These are phyloP conservation scores for Cebidichthys violaceus DNA, from an alignment of 2,113 vertebrate species.

Conservation along the genomic window DNA sequence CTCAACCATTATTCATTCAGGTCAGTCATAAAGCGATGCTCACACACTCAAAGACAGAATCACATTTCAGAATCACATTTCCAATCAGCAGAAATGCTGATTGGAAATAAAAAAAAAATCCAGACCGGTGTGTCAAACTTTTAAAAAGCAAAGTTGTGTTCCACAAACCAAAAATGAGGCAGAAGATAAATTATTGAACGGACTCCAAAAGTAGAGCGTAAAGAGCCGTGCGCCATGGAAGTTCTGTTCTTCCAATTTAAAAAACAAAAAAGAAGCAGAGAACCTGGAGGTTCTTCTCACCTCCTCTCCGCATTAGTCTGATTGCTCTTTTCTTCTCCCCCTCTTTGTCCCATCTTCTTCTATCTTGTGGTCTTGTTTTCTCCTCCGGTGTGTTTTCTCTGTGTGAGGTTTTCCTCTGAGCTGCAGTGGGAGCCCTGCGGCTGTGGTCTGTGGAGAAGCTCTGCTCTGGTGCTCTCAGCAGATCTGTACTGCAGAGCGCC, in stretches of 20 bases:
- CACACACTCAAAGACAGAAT: neutral
- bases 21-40: conserved; percentile 14
- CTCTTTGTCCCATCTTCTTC: conserved; percentile 6
- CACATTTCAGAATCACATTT: no score
- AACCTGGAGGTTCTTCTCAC: conserved; percentile 32
- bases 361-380: conserved; percentile 16
- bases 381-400: conserved; percentile 19
- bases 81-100: conserved; percentile 3
- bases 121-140: conserved; percentile 50
- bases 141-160: conserved; percentile 63
- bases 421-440: conserved; percentile 68
- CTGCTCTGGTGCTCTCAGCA: conserved; percentile 67
- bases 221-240: conserved; percentile 44
- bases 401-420: conserved; percentile 32
- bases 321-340: conserved; percentile 25
- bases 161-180: conserved; percentile 32
- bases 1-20: neutral
- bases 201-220: conserved; percentile 46
- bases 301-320: conserved; percentile 22
- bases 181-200: conserved; percentile 72
- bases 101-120: conserved; percentile 35
- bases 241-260: conserved; percentile 48
- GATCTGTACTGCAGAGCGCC: conserved; percentile 77
- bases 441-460: conserved; percentile 68
- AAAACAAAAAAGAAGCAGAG: conserved; percentile 22